phyloP scores from a whole-genome alignment of 2,888 invertebrate genomes.

The Lasioglossum oenotherae region DNA sequence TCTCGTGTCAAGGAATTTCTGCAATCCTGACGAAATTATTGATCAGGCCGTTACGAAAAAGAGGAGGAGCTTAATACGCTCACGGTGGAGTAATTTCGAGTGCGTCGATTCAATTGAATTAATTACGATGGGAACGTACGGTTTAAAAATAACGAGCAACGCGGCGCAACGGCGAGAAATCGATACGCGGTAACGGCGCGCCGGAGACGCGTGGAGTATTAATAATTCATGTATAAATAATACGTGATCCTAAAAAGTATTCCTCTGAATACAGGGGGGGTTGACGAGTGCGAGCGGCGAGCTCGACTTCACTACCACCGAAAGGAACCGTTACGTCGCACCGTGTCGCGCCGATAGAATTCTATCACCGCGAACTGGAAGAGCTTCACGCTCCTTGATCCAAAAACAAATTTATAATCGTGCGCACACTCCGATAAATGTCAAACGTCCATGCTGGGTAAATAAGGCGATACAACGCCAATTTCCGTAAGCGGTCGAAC shows the following conservation, averaged over 20 bases:
- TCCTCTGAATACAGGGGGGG: neutral
- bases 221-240: constrained; percentile 58
- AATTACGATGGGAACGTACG: constrained; percentile 46
- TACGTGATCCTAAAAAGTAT: constrained; percentile 47
- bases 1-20: constrained; percentile 1
- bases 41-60: constrained; percentile 3
- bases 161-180: constrained; percentile 44
- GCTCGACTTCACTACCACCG: neutral
- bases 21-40: constrained; percentile 16
- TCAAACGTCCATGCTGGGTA: neutral
- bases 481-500: neutral
- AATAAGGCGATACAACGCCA: neutral
- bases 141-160: constrained; percentile 58
- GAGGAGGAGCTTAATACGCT: constrained; percentile 11
- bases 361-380: neutral
- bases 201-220: constrained; percentile 38
- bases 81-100: constrained; percentile 32
- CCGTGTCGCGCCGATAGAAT: neutral
- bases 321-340: neutral
- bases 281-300: neutral
- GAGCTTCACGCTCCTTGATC: constrained; percentile 2
- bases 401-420: constrained; percentile 12
- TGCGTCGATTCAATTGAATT: constrained; percentile 55
- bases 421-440: neutral
- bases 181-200: constrained; percentile 50